Conservation (phyloP, 2,113 vertebrate genomes). For the Glaucomys volans region DNA sequence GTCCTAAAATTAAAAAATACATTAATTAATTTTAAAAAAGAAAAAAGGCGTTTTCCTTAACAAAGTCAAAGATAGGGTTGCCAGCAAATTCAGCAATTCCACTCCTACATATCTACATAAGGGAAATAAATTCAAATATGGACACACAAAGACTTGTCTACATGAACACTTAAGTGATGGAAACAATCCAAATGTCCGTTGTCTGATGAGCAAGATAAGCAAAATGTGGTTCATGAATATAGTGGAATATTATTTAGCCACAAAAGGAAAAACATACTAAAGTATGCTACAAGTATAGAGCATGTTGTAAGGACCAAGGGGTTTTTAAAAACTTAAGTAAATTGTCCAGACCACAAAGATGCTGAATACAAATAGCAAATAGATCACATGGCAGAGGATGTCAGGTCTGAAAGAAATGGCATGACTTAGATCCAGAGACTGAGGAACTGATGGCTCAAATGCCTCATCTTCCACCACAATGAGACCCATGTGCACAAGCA, state of each 20-base stretch:
- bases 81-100: neutral
- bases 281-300: neutral
- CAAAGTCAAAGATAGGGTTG: neutral
- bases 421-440: too few relatives aligned
- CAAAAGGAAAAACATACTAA: neutral
- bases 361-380: neutral
- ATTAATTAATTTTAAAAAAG: too few relatives aligned
- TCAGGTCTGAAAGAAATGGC: neutral
- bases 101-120: neutral
- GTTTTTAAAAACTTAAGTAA: neutral
- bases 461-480: neutral
- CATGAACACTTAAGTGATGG: neutral
- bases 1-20: too few relatives aligned
- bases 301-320: too few relatives aligned
- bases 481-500: neutral
- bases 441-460: neutral
- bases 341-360: neutral
- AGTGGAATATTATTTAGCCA: neutral
- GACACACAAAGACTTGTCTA: neutral
- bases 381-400: neutral
- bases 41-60: conserved; percentile 28
- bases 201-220: neutral
- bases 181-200: neutral
- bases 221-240: neutral
- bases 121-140: neutral